These are phyloP conservation scores for Hippopotamyrus pictus DNA, from an alignment of 2,797 vertebrate genomes.

Conservation along the genomic window DNA sequence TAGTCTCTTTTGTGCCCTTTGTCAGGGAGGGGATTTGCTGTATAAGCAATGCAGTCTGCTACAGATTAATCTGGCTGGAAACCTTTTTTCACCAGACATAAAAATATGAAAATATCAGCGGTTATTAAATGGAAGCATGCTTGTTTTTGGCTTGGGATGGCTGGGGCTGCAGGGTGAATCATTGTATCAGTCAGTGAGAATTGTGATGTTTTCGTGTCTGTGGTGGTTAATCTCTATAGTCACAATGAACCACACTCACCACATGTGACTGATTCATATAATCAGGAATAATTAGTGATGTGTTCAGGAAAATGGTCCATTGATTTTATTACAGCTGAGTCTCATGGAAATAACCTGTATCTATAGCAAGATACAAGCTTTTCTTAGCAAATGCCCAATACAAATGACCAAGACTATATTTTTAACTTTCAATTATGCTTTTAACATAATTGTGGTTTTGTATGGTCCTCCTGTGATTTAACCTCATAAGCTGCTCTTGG, in stretches of 20 bases:
- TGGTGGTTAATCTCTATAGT: slow-evolving; percentile 40
- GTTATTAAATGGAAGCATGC: slow-evolving; percentile 57
- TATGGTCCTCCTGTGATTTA: background rate
- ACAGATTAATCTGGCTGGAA: slow-evolving; percentile 82
- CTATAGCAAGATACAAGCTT: background rate
- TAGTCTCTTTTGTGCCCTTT: slow-evolving; percentile 78
- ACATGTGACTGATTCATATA: background rate
- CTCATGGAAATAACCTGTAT: background rate
- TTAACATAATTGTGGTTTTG: background rate
- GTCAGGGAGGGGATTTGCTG: slow-evolving; percentile 73
- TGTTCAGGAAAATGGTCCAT: background rate
- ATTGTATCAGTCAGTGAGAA: slow-evolving; percentile 59
- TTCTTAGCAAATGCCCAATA: background rate
- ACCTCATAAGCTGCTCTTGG: background rate
- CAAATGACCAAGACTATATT: background rate
- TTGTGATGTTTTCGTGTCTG: slow-evolving; percentile 52
- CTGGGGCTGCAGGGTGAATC: slow-evolving; percentile 22
- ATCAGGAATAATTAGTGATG: background rate
- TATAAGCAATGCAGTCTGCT: slow-evolving; percentile 78
- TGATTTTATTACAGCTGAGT: background rate
- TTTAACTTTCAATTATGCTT: background rate
- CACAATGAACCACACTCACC: background rate
- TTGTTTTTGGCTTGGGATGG: slow-evolving; percentile 23
- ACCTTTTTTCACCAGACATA: slow-evolving; percentile 48
- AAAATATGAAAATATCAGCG: slow-evolving; percentile 58